Evolutionary conservation across 2,888 invertebrate genomes (phyloP).

Genomic region (Leuctra nigra): DNA sequence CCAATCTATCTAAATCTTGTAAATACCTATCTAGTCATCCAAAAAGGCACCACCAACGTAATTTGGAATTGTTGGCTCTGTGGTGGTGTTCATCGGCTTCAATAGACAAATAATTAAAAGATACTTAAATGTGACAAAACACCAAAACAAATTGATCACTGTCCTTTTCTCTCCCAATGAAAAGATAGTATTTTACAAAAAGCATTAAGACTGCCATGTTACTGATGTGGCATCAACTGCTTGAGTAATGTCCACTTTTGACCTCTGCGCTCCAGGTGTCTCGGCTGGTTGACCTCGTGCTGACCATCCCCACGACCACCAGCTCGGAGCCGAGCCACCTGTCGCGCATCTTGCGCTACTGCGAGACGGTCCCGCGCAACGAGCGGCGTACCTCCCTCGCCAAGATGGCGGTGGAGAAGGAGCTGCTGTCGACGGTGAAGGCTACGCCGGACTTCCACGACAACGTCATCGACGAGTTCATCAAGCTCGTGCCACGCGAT

Average conservation of each 20-base stretch:
- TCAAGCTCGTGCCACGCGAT: neutral
- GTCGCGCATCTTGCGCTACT: neutral
- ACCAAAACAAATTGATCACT: too few relatives aligned
- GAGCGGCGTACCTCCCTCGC: slow-evolving; percentile 1
- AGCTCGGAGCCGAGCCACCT: neutral
- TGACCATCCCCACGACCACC: neutral
- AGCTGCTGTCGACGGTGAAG: neutral
- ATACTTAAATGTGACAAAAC: too few relatives aligned
- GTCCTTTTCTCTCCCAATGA: too few relatives aligned
- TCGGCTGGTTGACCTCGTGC: neutral
- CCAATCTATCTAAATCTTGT: too few relatives aligned
- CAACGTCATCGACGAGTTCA: neutral
- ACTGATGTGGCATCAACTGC: neutral
- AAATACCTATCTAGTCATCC: too few relatives aligned
- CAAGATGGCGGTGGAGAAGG: slow-evolving; percentile 14
- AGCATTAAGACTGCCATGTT: too few relatives aligned
- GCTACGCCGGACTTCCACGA: slow-evolving; percentile 5
- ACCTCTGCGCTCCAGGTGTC: neutral
- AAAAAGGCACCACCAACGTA: too few relatives aligned
- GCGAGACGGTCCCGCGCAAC: neutral
- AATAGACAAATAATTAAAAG: too few relatives aligned
- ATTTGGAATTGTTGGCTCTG: too few relatives aligned
- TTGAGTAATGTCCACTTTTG: neutral
- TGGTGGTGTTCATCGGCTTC: too few relatives aligned
- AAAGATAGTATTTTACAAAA: too few relatives aligned